Base-by-base conservation (phyloP, 2,113 vertebrate species). In the Psammodynastes pulverulentus region DNA sequence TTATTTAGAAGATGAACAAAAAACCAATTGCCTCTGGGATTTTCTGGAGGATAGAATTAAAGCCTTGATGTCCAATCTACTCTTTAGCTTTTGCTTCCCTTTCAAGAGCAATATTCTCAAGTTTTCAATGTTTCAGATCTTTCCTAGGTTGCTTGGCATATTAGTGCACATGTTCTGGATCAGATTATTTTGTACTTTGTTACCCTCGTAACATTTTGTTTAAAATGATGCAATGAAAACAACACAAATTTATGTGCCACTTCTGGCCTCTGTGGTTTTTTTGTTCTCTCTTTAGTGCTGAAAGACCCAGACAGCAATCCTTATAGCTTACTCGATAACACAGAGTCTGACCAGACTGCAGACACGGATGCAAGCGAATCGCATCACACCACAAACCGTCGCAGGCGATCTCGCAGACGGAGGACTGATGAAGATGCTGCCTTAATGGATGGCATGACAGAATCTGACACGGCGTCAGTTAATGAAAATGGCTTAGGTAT, bases 401-500 rank as follows among this genome's bases (percentile, higher is more conserved):
- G 98, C 92, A 97, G 98, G 91, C 98, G 99, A 95, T 99, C 99
- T 15, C 98, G 99, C 67, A 97, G 99, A 94, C 98, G 99, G 94
- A 98, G 99, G 94, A 99, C 99, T 4, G 99, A 99, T 43, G 98
- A 99, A 95, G 99, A 99, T 91, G 97, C 98, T 95, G 98, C 98
- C 3, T 97, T 99, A 84, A 99, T 99, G 94, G 99, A 99, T 92
- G 99, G 98, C 92, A 98, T 98, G 98, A 99, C 98, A 94, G 99
- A 99, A 96, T 99, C 99, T 29, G 99, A 99, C 97, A 99, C 98
- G 84, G 97, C 99, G 87, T 99, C 99, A 67, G 97, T 99, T 96
- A 99, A 99, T 95, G 99, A 99, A 96, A 99, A 99, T 94, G 99
- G 99, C 97, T 98, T 98, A 94, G 99, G 99, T 99, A 98, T 96